phyloP scores from a whole-genome alignment of 2,888 invertebrate species.

The Anorthoa munda region DNA sequence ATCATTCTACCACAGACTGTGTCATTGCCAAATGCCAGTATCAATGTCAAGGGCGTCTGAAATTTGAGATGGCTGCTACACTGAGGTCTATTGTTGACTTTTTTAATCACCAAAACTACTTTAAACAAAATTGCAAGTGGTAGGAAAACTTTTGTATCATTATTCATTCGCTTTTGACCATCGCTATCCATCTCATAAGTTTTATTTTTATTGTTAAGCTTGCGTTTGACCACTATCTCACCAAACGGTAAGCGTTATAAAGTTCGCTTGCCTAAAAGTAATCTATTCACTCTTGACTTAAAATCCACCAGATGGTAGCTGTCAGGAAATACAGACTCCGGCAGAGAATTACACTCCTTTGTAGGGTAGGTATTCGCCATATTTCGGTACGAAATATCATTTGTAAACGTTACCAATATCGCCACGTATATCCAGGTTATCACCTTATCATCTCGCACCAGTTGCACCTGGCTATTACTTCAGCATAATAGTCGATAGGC shows the following conservation, averaged over 20 bases:
- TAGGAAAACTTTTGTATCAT: too few species aligned
- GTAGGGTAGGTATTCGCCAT: neutral
- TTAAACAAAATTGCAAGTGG: neutral
- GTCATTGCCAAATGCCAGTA: slow-evolving; percentile 9
- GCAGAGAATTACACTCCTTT: too few species aligned
- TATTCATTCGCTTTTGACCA: neutral
- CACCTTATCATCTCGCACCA: slow-evolving; percentile 52
- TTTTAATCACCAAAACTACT: neutral
- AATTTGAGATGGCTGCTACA: slow-evolving; percentile 3
- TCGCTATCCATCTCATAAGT: neutral
- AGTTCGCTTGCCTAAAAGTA: too few species aligned
- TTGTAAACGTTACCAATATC: slow-evolving; percentile 2
- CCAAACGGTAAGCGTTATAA: too few species aligned
- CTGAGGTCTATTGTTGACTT: neutral
- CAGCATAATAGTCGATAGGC: slow-evolving; percentile 51
- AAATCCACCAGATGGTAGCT: too few species aligned
- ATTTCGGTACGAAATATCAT: neutral
- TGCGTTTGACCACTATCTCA: too few species aligned
- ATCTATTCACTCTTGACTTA: too few species aligned
- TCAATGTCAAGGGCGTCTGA: slow-evolving; percentile 34
- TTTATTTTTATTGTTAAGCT: too few species aligned
- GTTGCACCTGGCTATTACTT: slow-evolving; percentile 44
- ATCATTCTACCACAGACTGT: slow-evolving; percentile 1
- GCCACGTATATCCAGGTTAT: slow-evolving; percentile 28
- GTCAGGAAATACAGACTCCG: too few species aligned